Evolutionary conservation across 2,888 invertebrate species (phyloP), one percentile per base, ranked within the genome.

Genomic region (Mylabris sibirica): DNA sequence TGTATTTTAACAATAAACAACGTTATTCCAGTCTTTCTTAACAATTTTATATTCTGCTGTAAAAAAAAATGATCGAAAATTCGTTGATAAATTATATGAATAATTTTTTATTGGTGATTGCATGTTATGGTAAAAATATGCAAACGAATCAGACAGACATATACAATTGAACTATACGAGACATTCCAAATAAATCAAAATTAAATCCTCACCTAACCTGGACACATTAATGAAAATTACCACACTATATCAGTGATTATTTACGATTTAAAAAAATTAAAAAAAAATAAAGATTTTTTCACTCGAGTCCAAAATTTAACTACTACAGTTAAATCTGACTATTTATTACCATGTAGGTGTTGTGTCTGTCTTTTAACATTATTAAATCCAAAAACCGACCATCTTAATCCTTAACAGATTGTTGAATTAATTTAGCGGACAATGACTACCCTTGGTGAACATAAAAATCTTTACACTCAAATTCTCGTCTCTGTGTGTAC

Each of bases 321-420:
- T 5, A 41, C 70, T 60, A 59, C 64, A 68, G 68, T 71, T 71
- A 71, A 71, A 71, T 68, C 71, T 68, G 61, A 68, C 64, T 66
- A 71, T 71, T 71, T 71, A 71, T 71, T 68, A 71, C 71, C 71
- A 66, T 68, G 71, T 71, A 71, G 71, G 71, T 71, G 71, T 70
- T 70, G 68, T 70, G 68, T 70, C 67, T 63, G 64, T 63, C 62
- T 57, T 66, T 68, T 66, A 65, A 66, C 66, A 24, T 24, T 24
- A 57, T 24, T 20, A 22, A 53, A 53, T n/a, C 44, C 6, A 17
- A 44, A n/a, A n/a, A 44, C 3, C 17, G 9, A 49, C 49, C 20
- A 20, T 49, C 20, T 57, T 57, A 24, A 57, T 57, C 57, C 57
- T 24, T 24, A 24, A 24, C 12, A 9, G 57, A 57, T 24, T 6